Evolutionary conservation across 2,888 invertebrate genomes (phyloP), one percentile per base, ranked within the genome.

Genomic region (Brassicogethes aeneus): DNA sequence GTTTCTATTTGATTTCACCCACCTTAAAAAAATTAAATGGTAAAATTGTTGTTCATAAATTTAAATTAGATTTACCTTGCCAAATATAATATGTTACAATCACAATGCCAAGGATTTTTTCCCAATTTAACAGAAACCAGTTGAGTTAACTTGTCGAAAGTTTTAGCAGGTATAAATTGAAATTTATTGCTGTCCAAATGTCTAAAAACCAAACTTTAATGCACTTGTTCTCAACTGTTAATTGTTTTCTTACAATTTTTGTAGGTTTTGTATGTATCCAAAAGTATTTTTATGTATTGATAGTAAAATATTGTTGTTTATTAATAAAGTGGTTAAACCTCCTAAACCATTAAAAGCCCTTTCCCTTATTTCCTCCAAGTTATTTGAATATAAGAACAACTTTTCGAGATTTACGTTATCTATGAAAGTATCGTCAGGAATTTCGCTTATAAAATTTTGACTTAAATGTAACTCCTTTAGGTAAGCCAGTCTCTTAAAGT

Each of bases 41-140:
- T 12, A 32, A 32, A 23, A 23, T 23, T 23, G 32, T 32, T 39
- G 39, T 14, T 40, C 8, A 10, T 43, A 43, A 12, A 32, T 13
- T 13, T 32, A 32, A 32, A 32, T 12, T 31, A 29, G 44, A 70
- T 76, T 74, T 70, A 86, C 79, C 74, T 73, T 2, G 85, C 79
- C 44, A 86, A 73, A 59, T 85, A 85, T 1, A 82, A 70, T 17
- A 81, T 77, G 50, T 79, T 77, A 57, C 87, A 86, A 60, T 86
- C 85, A 55, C 87, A 87, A 56, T 85, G 82, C 86, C 86, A 86
- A 0, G 85, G 83, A 63, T 87, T 87, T 52, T 82, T 79, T 1
- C 80, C 80, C 17, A 87, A 64, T 56, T 82, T 82, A 7, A 86
- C 74, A 36, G 80, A 77, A 3, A 76, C 72, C 36, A 87, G 66